Percentiles rank a stretch among this genome's conserved stretches.
Conservation (phyloP, 2,113 vertebrate genomes). For the Oostethus manadensis region DNA sequence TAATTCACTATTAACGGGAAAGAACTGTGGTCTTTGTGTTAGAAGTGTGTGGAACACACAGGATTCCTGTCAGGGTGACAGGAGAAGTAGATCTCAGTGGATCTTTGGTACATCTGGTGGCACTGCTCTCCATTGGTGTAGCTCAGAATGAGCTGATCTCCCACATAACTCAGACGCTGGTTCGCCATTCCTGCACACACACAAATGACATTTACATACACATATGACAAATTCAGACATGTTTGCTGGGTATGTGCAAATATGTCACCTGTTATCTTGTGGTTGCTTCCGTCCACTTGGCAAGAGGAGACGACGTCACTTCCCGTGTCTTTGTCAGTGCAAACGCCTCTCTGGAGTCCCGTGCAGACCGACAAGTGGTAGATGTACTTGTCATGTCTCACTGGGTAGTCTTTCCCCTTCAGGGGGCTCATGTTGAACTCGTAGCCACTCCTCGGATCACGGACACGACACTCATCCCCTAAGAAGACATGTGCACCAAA, state of each 20-base stretch:
- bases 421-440: conserved; percentile 81
- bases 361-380: conserved; percentile 87
- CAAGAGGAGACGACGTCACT: conserved; percentile 73
- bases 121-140: conserved; percentile 84
- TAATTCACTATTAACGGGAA: neutral
- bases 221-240: neutral
- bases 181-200: conserved; percentile 71
- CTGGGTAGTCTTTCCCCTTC: conserved; percentile 63
- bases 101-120: conserved; percentile 82
- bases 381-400: conserved; percentile 70
- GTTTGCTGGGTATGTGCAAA: no score
- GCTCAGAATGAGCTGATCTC: conserved; percentile 88
- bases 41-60: conserved; percentile 63
- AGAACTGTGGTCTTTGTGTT: neutral
- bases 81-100: conserved; percentile 85
- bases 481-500: neutral
- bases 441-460: conserved; percentile 79
- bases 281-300: conserved; percentile 63
- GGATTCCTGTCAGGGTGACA: conserved; percentile 77
- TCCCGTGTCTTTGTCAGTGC: conserved; percentile 36
- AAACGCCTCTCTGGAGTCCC: conserved; percentile 61
- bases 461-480: conserved; percentile 85
- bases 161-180: conserved; percentile 80
- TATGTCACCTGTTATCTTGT: conserved; percentile 79
- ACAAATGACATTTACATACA: neutral